Base-by-base conservation (phyloP, 2,797 vertebrate genomes). In the Champsocephalus gunnari region DNA sequence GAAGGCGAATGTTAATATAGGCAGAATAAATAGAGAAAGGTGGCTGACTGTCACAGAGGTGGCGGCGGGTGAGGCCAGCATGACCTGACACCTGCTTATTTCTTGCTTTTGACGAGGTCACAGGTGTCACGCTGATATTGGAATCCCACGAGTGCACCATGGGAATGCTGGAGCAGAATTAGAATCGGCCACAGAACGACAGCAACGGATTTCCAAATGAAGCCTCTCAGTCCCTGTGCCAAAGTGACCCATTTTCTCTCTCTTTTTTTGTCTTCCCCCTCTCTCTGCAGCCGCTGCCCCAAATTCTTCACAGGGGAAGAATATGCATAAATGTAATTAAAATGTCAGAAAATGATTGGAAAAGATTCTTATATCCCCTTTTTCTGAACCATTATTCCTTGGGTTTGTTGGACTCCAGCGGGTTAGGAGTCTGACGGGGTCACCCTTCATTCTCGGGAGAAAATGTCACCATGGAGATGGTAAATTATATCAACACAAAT, bases 231-330 rank as follows among this genome's bases (percentile, higher is more conserved):
- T 72, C 87, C 80, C 84, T 85, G 62, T 69, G 76, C 86, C 69
- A 85, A 92, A 86, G 71, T 92, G 93, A 93, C 93, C 92, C 91
- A 94, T 91, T 94, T 93, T 88, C 80, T 72, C 55, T 63, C 21
- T 47, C 58, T 75, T 69, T 77, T 43, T 58, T 19, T 75, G 58
- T 70, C 57, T 51, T 51, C 14, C 71, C 60, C 70, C 65, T 62
- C 81, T 76, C 80, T 12, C 80, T 90, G 84, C 89, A 87, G 85
- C 68, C 72, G 88, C 84, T 93, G 91, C 86, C 89, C 90, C 82
- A 88, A 89, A 92, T 93, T 90, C 83, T 90, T 89, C 83, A 87
- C 78, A 80, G 77, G 64, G 61, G 82, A 49, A 76, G 77, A 81
- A 89, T 79, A 87, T 88, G 88, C 88, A 91, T 91, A 87, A 64